These are phyloP conservation scores for Rapana venosa DNA, from an alignment of 2,888 invertebrate genomes.

Conservation along the genomic window DNA sequence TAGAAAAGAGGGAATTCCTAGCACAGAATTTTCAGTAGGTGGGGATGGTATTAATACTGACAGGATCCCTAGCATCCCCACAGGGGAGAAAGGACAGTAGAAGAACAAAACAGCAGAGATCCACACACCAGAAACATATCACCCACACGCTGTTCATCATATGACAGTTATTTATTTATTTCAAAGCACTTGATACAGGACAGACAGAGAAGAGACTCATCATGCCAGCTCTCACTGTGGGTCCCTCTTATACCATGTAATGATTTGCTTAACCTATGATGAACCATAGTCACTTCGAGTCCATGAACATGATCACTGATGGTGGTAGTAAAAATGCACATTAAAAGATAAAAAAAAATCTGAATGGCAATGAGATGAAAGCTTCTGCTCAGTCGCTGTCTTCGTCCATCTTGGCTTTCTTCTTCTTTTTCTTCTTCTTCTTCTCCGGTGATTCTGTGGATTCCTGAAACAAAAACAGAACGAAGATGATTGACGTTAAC, in stretches of 20 bases:
- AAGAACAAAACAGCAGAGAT: no score
- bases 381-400: constrained; percentile 12
- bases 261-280: neutral
- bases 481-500: neutral
- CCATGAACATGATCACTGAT: constrained; percentile 7
- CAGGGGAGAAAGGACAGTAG: no score
- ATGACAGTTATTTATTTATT: neutral
- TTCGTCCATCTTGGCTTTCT: constrained; percentile 62
- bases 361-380: neutral
- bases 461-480: constrained; percentile 48
- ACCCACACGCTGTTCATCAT: neutral
- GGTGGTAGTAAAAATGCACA: neutral
- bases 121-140: no score
- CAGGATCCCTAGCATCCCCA: no score
- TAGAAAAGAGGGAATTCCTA: no score
- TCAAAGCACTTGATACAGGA: neutral
- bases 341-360: no score
- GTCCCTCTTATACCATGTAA: neutral
- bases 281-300: neutral
- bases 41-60: no score
- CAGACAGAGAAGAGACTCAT: neutral
- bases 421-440: constrained; percentile 73
- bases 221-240: neutral
- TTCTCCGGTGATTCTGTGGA: constrained; percentile 65
- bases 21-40: no score